Percentiles rank a stretch among this genome's conserved stretches.
Conservation (phyloP, 2,888 invertebrate genomes). For the Pachliopta kotzebuea region DNA sequence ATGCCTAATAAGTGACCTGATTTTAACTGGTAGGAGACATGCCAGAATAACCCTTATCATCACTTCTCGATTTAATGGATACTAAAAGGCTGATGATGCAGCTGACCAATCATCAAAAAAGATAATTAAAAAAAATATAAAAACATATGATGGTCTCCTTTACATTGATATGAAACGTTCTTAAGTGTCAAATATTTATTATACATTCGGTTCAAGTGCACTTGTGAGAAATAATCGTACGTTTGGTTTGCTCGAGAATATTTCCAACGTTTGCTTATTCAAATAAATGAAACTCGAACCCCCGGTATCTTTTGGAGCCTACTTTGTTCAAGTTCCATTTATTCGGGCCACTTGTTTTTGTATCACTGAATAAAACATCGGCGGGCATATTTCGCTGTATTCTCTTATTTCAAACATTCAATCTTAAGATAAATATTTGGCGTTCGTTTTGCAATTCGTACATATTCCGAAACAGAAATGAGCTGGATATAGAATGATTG, state of each 20-base stretch:
- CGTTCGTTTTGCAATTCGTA: neutral
- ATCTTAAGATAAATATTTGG: conserved; percentile 14
- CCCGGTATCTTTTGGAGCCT: conserved; percentile 8
- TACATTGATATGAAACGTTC: neutral
- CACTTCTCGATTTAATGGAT: too few species aligned
- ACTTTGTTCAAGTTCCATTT: conserved; percentile 25
- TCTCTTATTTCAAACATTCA: neutral
- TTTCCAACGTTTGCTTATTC: conserved; percentile 24
- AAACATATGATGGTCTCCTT: neutral
- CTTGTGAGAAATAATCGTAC: neutral
- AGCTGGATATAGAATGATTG: neutral
- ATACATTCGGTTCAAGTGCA: conserved; percentile 2
- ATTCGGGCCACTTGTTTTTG: conserved; percentile 25
- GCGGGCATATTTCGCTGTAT: conserved; percentile 14
- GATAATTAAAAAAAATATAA: neutral
- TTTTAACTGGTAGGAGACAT: too few species aligned
- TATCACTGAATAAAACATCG: conserved; percentile 26
- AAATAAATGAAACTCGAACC: conserved; percentile 26
- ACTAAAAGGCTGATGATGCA: too few species aligned
- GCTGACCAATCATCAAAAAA: neutral
- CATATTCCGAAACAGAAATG: neutral
- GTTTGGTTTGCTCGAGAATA: conserved; percentile 2
- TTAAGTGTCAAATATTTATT: conserved; percentile 1
- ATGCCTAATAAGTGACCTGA: too few species aligned
- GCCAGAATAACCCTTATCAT: too few species aligned